A percentile compares a stretch with the other conserved stretches of the same genome.
phyloP scores from a whole-genome alignment of 2,797 vertebrate genomes.

The Dallia pectoralis region DNA sequence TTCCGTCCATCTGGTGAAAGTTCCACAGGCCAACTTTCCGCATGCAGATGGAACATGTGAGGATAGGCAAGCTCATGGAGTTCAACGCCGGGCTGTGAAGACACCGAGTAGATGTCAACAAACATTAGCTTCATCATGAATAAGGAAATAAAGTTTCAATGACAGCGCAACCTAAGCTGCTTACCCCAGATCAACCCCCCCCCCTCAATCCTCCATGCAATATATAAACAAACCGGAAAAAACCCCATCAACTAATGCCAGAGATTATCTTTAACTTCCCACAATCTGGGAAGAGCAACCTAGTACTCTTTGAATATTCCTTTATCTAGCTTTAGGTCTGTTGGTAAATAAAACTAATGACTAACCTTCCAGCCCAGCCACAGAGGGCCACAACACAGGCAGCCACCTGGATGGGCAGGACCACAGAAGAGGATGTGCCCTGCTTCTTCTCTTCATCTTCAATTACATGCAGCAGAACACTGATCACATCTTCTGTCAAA shows the following conservation, averaged over 20 bases:
- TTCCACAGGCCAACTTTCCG: conserved; percentile 92
- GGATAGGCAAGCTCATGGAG: conserved; percentile 78
- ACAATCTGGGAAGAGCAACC: not conserved
- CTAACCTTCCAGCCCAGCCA: conserved; percentile 89
- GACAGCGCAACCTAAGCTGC: too few relatives aligned
- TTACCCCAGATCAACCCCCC: too few relatives aligned
- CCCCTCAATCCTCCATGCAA: too few relatives aligned
- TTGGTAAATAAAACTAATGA: not conserved
- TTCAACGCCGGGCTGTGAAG: conserved; percentile 68
- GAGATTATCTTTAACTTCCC: not conserved
- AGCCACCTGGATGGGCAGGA: conserved; percentile 82
- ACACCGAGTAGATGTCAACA: not conserved
- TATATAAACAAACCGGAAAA: too few relatives aligned
- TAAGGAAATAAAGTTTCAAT: not conserved
- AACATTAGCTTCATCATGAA: conserved; percentile 1
- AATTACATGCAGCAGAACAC: conserved; percentile 80
- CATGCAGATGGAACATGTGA: conserved; percentile 88
- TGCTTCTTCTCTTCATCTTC: conserved; percentile 80
- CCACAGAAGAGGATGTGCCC: conserved; percentile 58
- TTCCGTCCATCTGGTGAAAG: conserved; percentile 86
- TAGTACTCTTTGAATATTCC: not conserved
- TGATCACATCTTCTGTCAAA: conserved; percentile 86
- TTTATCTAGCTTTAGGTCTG: not conserved
- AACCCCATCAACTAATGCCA: too few relatives aligned
- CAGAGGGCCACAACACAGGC: conserved; percentile 88